Conservation (phyloP, 2,888 invertebrate species). For the Caenorhabditis macrosperma region DNA sequence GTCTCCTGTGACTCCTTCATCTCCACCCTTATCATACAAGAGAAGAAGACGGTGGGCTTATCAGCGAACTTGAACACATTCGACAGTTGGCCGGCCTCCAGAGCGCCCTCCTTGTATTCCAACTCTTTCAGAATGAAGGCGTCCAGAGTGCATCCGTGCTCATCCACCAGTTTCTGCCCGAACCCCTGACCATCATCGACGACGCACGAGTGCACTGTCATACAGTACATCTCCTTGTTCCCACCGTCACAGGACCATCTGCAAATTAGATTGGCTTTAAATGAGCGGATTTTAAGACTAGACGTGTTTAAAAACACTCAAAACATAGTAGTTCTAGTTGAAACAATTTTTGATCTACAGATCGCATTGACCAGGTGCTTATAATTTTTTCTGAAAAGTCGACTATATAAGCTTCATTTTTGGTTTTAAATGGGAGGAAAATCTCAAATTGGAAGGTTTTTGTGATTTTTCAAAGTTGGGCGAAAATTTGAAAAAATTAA, state of each 20-base stretch:
- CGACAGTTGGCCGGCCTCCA: slow-evolving; percentile 70
- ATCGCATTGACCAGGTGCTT: not conserved
- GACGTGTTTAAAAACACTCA: no score
- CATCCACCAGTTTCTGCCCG: slow-evolving; percentile 74
- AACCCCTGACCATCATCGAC: slow-evolving; percentile 78
- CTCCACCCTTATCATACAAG: slow-evolving; percentile 75
- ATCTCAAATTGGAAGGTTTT: no score
- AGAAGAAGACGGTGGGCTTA: slow-evolving; percentile 75
- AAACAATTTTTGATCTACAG: not conserved
- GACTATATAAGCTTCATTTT: no score
- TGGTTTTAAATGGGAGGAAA: no score
- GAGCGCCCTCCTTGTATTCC: slow-evolving; percentile 60
- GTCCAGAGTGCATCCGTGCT: slow-evolving; percentile 76
- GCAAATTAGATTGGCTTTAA: no score
- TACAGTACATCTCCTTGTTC: slow-evolving; percentile 66
- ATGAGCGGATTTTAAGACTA: no score
- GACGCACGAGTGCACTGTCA: slow-evolving; percentile 77
- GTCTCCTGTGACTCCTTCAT: slow-evolving; percentile 57
- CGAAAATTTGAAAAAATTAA: no score
- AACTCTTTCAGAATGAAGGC: slow-evolving; percentile 69
- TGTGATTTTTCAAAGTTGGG: no score
- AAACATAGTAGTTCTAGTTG: not conserved
- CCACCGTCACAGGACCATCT: slow-evolving; percentile 68
- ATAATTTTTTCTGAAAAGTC: slow-evolving; percentile 3
- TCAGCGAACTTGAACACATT: slow-evolving; percentile 79